phyloP scores from a whole-genome alignment of 53 echinoderm and acorn worm species.

The Apostichopus leukothele region DNA sequence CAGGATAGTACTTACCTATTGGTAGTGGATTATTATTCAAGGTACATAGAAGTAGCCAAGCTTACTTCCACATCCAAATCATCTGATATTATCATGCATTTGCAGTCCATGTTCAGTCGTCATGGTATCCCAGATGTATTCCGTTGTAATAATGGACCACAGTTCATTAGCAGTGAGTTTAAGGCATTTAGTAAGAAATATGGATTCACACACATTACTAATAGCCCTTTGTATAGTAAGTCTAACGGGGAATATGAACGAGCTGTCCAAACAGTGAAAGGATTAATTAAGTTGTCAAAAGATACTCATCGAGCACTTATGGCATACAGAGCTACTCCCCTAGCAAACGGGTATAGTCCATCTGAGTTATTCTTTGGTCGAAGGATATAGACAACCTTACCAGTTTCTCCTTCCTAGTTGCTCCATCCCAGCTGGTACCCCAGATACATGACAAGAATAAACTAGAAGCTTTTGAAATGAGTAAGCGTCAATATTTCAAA shows the following conservation, averaged over 20 bases:
- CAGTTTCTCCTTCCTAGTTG: neutral
- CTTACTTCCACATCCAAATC: neutral
- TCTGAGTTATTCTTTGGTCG: slow-evolving; percentile 35
- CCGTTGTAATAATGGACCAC: slow-evolving; percentile 13
- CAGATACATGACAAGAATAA: slow-evolving; percentile 24
- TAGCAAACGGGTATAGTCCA: slow-evolving; percentile 27
- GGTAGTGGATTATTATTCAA: slow-evolving; percentile 20
- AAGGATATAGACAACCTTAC: slow-evolving; percentile 17
- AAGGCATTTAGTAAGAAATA: slow-evolving; percentile 29
- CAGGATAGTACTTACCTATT: slow-evolving; percentile 11
- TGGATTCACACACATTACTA: slow-evolving; percentile 39
- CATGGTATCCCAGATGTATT: neutral
- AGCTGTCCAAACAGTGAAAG: slow-evolving; percentile 49
- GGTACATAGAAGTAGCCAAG: slow-evolving; percentile 12
- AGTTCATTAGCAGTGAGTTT: slow-evolving; percentile 22
- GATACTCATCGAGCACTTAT: neutral
- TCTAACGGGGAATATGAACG: slow-evolving; percentile 38
- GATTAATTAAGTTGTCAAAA: slow-evolving; percentile 55
- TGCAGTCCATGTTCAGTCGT: neutral
- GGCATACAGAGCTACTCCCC: slow-evolving; percentile 25
- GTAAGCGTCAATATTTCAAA: neutral
- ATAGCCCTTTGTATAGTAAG: slow-evolving; percentile 5
- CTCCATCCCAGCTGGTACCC: slow-evolving; percentile 35
- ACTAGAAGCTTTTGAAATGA: neutral
- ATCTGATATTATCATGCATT: neutral